These are phyloP conservation scores for Harpegnathos saltator DNA, from an alignment of 1,140 invertebrate species.

Conservation along the genomic window DNA sequence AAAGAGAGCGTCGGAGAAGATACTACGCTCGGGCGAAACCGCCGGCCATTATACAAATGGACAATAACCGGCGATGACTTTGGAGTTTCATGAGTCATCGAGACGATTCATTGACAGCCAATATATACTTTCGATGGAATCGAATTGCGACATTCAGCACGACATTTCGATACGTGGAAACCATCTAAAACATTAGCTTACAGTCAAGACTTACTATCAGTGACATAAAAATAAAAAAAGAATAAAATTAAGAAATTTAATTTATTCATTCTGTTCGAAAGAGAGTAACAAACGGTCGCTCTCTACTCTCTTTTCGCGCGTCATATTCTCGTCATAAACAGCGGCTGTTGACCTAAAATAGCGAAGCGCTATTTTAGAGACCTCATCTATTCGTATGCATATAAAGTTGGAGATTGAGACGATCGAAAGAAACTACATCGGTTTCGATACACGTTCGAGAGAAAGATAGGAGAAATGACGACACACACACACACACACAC, in stretches of 20 bases:
- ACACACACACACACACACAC: slow-evolving; percentile 5
- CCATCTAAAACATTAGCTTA: background rate
- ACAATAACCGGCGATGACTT: slow-evolving; percentile 2
- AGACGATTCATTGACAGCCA: slow-evolving; percentile 14
- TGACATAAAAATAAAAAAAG: too few relatives aligned
- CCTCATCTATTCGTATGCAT: background rate
- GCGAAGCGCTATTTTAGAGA: background rate
- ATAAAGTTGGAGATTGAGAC: background rate
- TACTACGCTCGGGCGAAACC: slow-evolving; percentile 22
- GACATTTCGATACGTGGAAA: background rate
- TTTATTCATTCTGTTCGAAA: too few relatives aligned
- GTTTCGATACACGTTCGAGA: slow-evolving; percentile 35
- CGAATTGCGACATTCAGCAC: background rate
- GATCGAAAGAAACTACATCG: slow-evolving; percentile 52
- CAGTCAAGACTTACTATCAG: too few relatives aligned
- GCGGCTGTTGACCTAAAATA: background rate
- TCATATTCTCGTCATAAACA: background rate
- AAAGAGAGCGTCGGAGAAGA: slow-evolving; percentile 16
- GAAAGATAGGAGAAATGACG: slow-evolving; percentile 35
- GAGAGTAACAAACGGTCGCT: too few relatives aligned
- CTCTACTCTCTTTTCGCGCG: too few relatives aligned
- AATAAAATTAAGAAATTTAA: too few relatives aligned
- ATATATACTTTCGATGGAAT: slow-evolving; percentile 28
- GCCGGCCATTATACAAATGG: slow-evolving; percentile 43
- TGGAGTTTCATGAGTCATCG: background rate